Evolutionary conservation across 2,888 invertebrate species (phyloP), one percentile per base, ranked within the genome.

Genomic region (Noctua janthe): DNA sequence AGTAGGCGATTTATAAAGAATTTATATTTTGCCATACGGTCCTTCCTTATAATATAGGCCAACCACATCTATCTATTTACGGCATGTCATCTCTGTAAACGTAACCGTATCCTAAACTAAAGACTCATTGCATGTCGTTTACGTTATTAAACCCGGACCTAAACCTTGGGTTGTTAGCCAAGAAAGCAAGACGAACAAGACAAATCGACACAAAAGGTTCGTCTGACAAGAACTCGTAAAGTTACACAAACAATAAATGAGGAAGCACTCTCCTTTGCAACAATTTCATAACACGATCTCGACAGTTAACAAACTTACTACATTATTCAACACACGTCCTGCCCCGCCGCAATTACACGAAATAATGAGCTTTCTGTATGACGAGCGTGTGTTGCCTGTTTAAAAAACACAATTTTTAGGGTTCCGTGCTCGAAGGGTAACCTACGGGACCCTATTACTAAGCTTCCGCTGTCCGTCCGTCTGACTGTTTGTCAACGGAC

Each of bases 361-460:
- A 79, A 80, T 87, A 89, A 90, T 88, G 78, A 88, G 88, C 88
- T 88, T 85, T 89, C 70, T 87, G 89, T 89, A 87, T 88, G 82
- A 78, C 77, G 6, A 43, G 62, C 76, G 71, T 75, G 81, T 73
- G 29, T 71, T 29, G 59, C 43, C 72, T 71, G 62, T 80, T 79
- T 79, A 73, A 83, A 83, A 85, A 83, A 69, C 51, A 62, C 62
- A 54, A 70, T 81, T 71, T 75, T 85, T 66, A 0, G 20, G 6
- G 17, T 51, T 51, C 6, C 17, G 51, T 51, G 17, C 17, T 6
- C 51, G 6, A 51, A 51, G 17, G 17, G 51, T 51, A 51, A 51
- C 49, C 6, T 13, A 51, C 51, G 51, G 51, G 17, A 51, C 51
- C 5, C 3, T 51, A 17, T 51, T 51, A 51, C 51, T 51, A 17